These are phyloP conservation scores for Formica exsecta DNA, from an alignment of 1,140 invertebrate species.

Conservation along the genomic window DNA sequence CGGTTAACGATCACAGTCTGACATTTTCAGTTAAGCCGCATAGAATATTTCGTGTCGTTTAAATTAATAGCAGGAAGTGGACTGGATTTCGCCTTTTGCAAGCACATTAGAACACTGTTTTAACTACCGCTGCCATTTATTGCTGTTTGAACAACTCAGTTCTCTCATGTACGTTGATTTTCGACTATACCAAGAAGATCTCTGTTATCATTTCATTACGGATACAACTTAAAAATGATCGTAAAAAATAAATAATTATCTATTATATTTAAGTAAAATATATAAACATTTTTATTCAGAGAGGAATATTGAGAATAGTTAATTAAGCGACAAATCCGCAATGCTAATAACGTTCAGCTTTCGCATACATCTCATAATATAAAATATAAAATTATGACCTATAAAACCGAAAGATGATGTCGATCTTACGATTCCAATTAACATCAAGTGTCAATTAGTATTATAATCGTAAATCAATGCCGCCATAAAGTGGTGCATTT, in stretches of 20 bases:
- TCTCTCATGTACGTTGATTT: conserved; percentile 8
- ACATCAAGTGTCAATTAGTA: conserved; percentile 15
- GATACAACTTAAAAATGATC: conserved; percentile 1
- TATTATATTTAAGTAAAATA: background rate
- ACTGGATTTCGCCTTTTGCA: conserved; percentile 15
- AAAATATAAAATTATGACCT: conserved; percentile 20
- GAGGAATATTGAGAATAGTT: background rate
- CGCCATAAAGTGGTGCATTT: conserved; percentile 20
- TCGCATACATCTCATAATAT: background rate
- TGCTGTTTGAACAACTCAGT: conserved; percentile 13
- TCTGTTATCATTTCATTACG: background rate
- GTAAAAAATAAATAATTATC: background rate
- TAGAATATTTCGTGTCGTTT: conserved; percentile 40
- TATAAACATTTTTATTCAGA: background rate
- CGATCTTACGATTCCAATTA: conserved; percentile 48
- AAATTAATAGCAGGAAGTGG: conserved; percentile 50
- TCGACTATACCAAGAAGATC: background rate
- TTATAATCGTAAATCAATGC: conserved; percentile 48
- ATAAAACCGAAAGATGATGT: conserved; percentile 13
- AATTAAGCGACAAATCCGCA: background rate
- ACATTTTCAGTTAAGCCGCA: conserved; percentile 43
- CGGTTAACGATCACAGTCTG: conserved; percentile 37
- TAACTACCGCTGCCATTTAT: conserved; percentile 24
- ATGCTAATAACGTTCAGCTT: background rate
- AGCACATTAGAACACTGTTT: conserved; percentile 31